Conservation (phyloP, 2,113 vertebrate species). For the Tetraodon nigroviridis region DNA sequence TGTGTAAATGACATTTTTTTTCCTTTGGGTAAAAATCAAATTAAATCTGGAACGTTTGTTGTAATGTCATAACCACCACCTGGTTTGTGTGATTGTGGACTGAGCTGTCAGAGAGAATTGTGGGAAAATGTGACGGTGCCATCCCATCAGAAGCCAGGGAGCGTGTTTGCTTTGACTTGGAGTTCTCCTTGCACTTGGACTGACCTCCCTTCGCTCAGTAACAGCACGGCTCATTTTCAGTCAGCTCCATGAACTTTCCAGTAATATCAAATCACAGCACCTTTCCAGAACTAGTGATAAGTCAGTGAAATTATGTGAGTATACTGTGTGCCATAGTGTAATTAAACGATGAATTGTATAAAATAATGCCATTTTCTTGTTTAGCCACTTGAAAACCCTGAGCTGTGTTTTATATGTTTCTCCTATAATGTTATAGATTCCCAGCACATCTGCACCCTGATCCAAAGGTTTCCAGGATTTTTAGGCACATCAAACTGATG, state of each 20-base stretch:
- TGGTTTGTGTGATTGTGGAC: constrained; percentile 47
- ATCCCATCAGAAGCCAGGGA: constrained; percentile 64
- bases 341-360: not conserved
- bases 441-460: constrained; percentile 35
- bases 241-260: constrained; percentile 46
- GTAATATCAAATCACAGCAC: constrained; percentile 26
- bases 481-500: constrained; percentile 63
- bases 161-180: constrained; percentile 71
- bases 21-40: constrained; percentile 38
- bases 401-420: constrained; percentile 15
- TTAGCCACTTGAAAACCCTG: not conserved
- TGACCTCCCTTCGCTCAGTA: constrained; percentile 67
- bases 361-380: not conserved
- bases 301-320: not conserved
- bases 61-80: constrained; percentile 51
- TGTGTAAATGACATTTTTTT: constrained; percentile 8
- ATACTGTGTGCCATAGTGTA: too few relatives aligned
- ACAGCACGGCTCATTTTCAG: constrained; percentile 47
- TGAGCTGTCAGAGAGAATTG: constrained; percentile 48
- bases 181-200: constrained; percentile 67
- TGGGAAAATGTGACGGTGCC: constrained; percentile 54
- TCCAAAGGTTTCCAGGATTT: constrained; percentile 49
- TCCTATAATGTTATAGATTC: constrained; percentile 30
- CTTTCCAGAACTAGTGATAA: not conserved
- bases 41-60: constrained; percentile 45